A percentile compares a stretch with the other conserved stretches of the same genome.
phyloP scores from a whole-genome alignment of 2,888 invertebrate species.

The Macrosoma leucophasiata region DNA sequence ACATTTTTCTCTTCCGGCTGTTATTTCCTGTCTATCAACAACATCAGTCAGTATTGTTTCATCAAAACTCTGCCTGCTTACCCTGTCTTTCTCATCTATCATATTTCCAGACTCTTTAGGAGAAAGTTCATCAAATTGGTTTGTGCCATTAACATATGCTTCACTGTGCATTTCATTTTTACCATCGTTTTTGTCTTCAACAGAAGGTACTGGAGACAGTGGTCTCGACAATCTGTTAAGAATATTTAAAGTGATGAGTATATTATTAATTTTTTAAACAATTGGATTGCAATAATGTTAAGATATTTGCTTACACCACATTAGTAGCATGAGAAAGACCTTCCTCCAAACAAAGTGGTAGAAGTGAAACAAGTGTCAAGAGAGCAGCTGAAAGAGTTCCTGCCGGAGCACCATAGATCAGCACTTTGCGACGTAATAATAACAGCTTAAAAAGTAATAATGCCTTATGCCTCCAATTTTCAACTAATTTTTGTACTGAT shows the following conservation, averaged over 20 bases:
- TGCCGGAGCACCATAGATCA: slow-evolving; percentile 96
- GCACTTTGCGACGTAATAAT: slow-evolving; percentile 89
- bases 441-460: slow-evolving; percentile 94
- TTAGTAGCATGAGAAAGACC: slow-evolving; percentile 90
- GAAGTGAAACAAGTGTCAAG: slow-evolving; percentile 90
- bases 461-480: slow-evolving; percentile 93
- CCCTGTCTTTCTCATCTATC: slow-evolving; percentile 60
- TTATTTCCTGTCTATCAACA: slow-evolving; percentile 52
- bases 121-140: slow-evolving; percentile 50
- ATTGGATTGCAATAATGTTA: too few species aligned
- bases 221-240: slow-evolving; percentile 57
- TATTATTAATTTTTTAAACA: too few species aligned
- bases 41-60: slow-evolving; percentile 52
- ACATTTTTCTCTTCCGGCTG: slow-evolving; percentile 59
- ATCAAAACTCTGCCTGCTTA: slow-evolving; percentile 64
- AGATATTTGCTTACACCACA: slow-evolving; percentile 77
- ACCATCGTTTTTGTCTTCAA: slow-evolving; percentile 35
- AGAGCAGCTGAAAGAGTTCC: slow-evolving; percentile 90
- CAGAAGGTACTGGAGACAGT: slow-evolving; percentile 48
- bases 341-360: slow-evolving; percentile 91
- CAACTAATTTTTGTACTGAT: slow-evolving; percentile 86
- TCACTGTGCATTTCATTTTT: slow-evolving; percentile 39
- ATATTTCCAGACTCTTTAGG: slow-evolving; percentile 61
- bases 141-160: slow-evolving; percentile 44
- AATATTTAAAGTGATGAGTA: slow-evolving; percentile 2